phyloP scores from a whole-genome alignment of 2,113 vertebrate genomes.

The Neotragus moschatus region DNA sequence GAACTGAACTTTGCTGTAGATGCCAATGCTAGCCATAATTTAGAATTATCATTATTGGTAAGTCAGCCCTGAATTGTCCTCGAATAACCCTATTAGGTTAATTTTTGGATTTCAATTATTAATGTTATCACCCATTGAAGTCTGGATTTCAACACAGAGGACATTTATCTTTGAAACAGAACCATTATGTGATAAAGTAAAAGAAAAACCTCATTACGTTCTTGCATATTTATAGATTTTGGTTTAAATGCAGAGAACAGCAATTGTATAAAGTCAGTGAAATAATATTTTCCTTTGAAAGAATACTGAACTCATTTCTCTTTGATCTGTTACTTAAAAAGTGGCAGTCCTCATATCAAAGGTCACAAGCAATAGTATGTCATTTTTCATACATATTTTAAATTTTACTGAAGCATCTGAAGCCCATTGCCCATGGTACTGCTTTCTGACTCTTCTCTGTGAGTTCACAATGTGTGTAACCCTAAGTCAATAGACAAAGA shows the following conservation, averaged over 20 bases:
- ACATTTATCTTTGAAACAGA: not conserved
- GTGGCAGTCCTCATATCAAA: fast-evolving
- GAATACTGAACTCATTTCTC: not conserved
- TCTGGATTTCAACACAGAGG: not conserved
- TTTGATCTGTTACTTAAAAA: not conserved
- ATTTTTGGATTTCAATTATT: not conserved
- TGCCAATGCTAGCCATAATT: not conserved
- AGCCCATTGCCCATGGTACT: not conserved
- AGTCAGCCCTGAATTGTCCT: not conserved
- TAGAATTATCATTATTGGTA: not conserved
- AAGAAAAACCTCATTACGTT: not conserved
- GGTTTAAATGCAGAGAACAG: not conserved
- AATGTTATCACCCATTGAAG: not conserved
- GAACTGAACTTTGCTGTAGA: not conserved
- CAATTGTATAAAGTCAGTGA: not conserved
- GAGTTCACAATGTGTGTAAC: not conserved
- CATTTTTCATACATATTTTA: not conserved
- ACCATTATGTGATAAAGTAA: not conserved
- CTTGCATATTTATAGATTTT: not conserved
- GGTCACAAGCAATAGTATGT: not conserved
- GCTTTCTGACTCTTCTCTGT: not conserved
- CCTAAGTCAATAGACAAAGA: not conserved
- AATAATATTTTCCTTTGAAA: not conserved
- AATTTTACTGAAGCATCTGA: not conserved
- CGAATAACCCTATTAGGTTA: not conserved